Evolutionary conservation across 2,797 vertebrate genomes (phyloP).

Genomic region (Poecilia velifera): DNA sequence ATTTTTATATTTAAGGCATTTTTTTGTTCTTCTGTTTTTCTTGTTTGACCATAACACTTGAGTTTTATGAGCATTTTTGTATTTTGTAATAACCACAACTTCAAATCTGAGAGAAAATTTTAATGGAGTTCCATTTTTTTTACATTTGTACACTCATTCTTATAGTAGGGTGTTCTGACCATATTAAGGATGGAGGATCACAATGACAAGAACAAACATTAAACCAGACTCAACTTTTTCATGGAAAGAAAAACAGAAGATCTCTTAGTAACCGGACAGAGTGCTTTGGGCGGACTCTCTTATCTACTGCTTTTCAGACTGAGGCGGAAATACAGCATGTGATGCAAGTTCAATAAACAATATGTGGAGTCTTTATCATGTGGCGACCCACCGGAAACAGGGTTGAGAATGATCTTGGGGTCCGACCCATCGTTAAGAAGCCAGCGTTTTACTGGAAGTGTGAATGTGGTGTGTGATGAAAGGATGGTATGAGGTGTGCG

Average conservation of each 20-base stretch:
- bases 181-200: conserved; percentile 38
- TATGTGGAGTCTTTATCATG: conserved; percentile 72
- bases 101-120: neutral
- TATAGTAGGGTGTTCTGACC: conserved; percentile 37
- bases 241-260: conserved; percentile 46
- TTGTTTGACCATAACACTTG: neutral
- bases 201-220: conserved; percentile 42
- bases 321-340: conserved; percentile 55
- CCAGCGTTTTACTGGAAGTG: conserved; percentile 75
- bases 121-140: neutral
- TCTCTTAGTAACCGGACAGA: conserved; percentile 52
- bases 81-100: neutral
- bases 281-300: conserved; percentile 54
- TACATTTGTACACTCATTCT: conserved; percentile 30
- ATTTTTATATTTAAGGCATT: neutral
- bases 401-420: conserved; percentile 63
- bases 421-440: conserved; percentile 66
- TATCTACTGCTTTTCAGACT: conserved; percentile 57
- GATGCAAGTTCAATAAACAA: conserved; percentile 66
- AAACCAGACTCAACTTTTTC: conserved; percentile 52
- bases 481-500: conserved; percentile 68
- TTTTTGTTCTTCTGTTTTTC: neutral
- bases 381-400: conserved; percentile 70
- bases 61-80: neutral
- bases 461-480: conserved; percentile 76